A percentile compares a stretch with the other conserved stretches of the same genome.
Conservation (phyloP, 2,797 vertebrate genomes). For the Lindbergichthys nudifrons region DNA sequence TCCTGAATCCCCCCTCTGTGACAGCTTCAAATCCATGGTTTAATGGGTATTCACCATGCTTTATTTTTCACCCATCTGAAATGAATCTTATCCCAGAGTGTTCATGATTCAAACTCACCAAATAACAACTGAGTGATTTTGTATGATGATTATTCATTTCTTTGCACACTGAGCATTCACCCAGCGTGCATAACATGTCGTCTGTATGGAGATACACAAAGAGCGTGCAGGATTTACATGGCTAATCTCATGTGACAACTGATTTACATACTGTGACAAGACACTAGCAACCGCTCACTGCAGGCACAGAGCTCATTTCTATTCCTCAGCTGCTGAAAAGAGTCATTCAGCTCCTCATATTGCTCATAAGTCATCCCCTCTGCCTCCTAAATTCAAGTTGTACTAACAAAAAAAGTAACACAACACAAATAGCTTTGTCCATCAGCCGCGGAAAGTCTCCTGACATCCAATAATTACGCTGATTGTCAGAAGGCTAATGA, state of each 20-base stretch:
- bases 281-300: conserved; percentile 36
- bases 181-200: neutral
- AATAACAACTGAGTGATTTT: neutral
- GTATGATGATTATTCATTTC: neutral
- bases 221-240: conserved; percentile 21
- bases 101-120: conserved; percentile 9
- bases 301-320: conserved; percentile 24
- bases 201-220: conserved; percentile 8
- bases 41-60: conserved; percentile 16
- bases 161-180: neutral
- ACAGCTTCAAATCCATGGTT: conserved; percentile 24
- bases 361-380: neutral
- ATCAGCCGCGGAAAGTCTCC: conserved; percentile 44
- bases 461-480: conserved; percentile 72
- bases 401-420: conserved; percentile 44
- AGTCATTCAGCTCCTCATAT: conserved; percentile 22
- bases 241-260: conserved; percentile 52
- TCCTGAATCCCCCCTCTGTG: conserved; percentile 4
- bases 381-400: conserved; percentile 51
- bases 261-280: conserved; percentile 59
- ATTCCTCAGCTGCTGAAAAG: conserved; percentile 25
- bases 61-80: conserved; percentile 4
- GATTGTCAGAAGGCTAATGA: conserved; percentile 59
- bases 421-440: conserved; percentile 69
- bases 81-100: neutral